Percentiles rank a stretch among this genome's conserved stretches.
phyloP scores from a whole-genome alignment of 2,888 invertebrate species.

The Mycalesis mineus region DNA sequence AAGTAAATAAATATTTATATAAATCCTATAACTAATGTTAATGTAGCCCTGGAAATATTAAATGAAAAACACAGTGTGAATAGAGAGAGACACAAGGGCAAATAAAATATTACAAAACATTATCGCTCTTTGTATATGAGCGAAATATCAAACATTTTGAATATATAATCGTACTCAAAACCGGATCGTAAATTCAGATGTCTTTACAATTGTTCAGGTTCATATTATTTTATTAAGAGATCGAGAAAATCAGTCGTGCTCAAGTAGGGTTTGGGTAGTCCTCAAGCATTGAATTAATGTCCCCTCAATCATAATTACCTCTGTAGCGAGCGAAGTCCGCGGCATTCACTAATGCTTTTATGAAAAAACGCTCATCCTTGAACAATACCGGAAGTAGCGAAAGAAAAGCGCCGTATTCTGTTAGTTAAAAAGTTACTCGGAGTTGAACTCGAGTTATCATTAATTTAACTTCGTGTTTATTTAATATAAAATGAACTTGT shows the following conservation, averaged over 20 bases:
- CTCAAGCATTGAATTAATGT: slow-evolving; percentile 6
- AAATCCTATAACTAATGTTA: too few species aligned
- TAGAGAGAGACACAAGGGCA: too few species aligned
- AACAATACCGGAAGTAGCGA: not conserved
- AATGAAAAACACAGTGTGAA: too few species aligned
- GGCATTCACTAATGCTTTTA: not conserved
- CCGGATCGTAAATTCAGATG: not conserved
- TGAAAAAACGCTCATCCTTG: not conserved
- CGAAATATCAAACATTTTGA: too few species aligned
- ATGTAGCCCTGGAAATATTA: too few species aligned
- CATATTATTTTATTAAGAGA: not conserved
- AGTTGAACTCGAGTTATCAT: not conserved
- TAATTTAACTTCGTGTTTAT: not conserved
- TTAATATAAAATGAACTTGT: not conserved
- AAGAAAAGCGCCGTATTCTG: not conserved
- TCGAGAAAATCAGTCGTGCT: slow-evolving; percentile 8
- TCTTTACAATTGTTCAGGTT: not conserved
- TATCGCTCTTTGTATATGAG: too few species aligned
- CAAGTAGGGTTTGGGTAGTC: slow-evolving; percentile 3
- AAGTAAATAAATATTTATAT: too few species aligned
- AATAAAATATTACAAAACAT: too few species aligned
- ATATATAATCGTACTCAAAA: not conserved
- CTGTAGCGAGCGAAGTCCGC: not conserved
- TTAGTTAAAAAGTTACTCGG: not conserved
- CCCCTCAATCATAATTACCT: slow-evolving; percentile 7